Evolutionary conservation across 2,888 invertebrate species (phyloP).

Genomic region (Eulithis prunata): DNA sequence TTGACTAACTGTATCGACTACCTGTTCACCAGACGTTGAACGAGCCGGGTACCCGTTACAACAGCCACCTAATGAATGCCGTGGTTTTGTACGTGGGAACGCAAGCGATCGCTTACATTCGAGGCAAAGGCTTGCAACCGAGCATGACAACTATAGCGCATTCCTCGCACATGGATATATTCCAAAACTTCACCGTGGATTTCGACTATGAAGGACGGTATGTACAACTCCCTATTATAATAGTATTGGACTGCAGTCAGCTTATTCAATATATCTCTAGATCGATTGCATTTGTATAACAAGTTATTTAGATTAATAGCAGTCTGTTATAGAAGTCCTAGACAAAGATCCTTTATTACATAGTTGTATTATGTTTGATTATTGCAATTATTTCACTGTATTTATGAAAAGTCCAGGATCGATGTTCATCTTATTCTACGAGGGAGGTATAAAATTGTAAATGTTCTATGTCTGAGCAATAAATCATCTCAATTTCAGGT

Average conservation of each 20-base stretch:
- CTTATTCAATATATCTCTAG: too few relatives aligned
- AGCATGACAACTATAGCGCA: conserved; percentile 99
- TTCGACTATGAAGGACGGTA: conserved; percentile 96
- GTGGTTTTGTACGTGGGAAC: conserved; percentile 98
- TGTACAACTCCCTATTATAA: conserved; percentile 37
- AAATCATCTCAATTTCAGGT: conserved; percentile 81
- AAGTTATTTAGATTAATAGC: too few relatives aligned
- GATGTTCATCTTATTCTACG: too few relatives aligned
- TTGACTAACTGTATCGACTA: too few relatives aligned
- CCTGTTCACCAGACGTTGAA: conserved; percentile 83
- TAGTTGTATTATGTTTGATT: too few relatives aligned
- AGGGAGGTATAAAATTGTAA: too few relatives aligned
- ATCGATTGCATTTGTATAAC: too few relatives aligned
- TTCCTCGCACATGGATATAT: conserved; percentile 99
- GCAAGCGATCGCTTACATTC: conserved; percentile 96
- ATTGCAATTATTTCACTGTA: too few relatives aligned
- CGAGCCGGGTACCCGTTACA: conserved; percentile 96
- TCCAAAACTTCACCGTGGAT: conserved; percentile 99
- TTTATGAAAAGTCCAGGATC: too few relatives aligned
- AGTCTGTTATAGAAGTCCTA: too few relatives aligned
- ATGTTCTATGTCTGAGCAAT: not conserved
- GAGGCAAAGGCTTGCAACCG: conserved; percentile 95
- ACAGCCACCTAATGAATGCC: conserved; percentile 98
- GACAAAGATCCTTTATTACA: too few relatives aligned
- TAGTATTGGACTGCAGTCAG: too few relatives aligned